Percentiles rank a stretch among this genome's conserved stretches.
Conservation (phyloP, 2,113 vertebrate genomes). For the Ciconia stormi region DNA sequence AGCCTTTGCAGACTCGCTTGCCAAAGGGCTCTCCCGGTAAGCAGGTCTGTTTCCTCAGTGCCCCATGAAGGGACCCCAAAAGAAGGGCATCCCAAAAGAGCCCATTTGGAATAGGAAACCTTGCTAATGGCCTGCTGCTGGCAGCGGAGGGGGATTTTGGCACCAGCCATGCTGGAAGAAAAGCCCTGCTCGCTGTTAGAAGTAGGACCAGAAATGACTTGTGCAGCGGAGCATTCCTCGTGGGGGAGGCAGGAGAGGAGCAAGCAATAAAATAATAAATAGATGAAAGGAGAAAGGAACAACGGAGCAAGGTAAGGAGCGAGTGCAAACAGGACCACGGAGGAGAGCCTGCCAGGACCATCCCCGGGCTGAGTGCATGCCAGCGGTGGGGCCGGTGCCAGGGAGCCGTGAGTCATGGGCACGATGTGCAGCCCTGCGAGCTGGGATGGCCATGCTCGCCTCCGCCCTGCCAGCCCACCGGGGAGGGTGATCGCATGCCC, state of each 20-base stretch:
- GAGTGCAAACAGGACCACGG: background rate
- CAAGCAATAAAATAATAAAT: background rate
- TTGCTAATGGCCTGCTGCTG: background rate
- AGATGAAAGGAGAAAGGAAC: background rate
- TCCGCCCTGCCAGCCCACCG: rapidly evolving
- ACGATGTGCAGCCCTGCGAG: rapidly evolving
- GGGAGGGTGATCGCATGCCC: rapidly evolving
- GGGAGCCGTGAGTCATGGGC: background rate
- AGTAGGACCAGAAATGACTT: rapidly evolving
- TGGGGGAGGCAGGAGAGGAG: background rate
- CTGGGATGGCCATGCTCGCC: rapidly evolving
- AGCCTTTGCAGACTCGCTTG: rapidly evolving
- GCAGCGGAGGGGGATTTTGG: background rate
- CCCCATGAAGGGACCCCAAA: background rate
- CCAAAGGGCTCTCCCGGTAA: background rate
- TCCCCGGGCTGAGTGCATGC: background rate
- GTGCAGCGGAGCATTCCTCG: background rate
- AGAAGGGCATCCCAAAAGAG: background rate
- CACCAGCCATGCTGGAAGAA: background rate
- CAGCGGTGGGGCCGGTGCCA: background rate
- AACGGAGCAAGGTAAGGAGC: background rate
- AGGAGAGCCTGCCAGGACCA: background rate
- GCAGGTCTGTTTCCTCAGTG: background rate
- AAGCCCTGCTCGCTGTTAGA: background rate
- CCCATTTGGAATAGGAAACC: background rate